A percentile compares a stretch with the other conserved stretches of the same genome.
phyloP scores from a whole-genome alignment of 2,113 vertebrate genomes.

The Scolopax mira region DNA sequence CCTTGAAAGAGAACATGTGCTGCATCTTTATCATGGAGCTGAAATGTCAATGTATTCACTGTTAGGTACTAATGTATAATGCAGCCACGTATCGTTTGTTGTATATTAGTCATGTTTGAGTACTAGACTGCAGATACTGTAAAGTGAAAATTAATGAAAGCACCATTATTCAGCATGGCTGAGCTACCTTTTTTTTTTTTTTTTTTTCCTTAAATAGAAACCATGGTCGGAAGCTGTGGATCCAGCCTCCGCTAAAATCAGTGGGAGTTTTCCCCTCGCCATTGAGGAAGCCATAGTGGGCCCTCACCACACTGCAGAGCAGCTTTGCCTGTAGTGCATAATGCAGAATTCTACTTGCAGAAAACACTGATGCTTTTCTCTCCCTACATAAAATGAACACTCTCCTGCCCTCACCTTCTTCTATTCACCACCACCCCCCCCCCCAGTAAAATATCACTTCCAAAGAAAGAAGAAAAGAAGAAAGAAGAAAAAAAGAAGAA shows the following conservation, averaged over 20 bases:
- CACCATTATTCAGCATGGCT: constrained; percentile 33
- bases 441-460: background rate
- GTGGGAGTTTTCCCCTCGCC: background rate
- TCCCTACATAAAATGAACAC: background rate
- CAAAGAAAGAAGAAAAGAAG: background rate
- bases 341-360: background rate
- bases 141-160: constrained; percentile 37
- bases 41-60: constrained; percentile 48
- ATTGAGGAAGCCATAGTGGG: background rate
- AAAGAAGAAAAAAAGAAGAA: background rate
- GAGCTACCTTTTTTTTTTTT: background rate
- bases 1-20: constrained; percentile 13
- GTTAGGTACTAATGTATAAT: constrained; percentile 22
- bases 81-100: background rate
- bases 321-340: background rate
- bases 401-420: background rate
- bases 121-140: constrained; percentile 3
- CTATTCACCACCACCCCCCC: background rate
- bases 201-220: background rate
- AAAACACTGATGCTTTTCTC: background rate
- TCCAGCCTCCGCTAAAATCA: background rate
- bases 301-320: background rate
- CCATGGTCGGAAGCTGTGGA: background rate
- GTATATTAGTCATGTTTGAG: constrained; percentile 44
- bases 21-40: background rate